A percentile compares a stretch with the other conserved stretches of the same genome.
These are phyloP conservation scores for Telmatherina bonti DNA, from an alignment of 2,797 vertebrate genomes.

Conservation along the genomic window DNA sequence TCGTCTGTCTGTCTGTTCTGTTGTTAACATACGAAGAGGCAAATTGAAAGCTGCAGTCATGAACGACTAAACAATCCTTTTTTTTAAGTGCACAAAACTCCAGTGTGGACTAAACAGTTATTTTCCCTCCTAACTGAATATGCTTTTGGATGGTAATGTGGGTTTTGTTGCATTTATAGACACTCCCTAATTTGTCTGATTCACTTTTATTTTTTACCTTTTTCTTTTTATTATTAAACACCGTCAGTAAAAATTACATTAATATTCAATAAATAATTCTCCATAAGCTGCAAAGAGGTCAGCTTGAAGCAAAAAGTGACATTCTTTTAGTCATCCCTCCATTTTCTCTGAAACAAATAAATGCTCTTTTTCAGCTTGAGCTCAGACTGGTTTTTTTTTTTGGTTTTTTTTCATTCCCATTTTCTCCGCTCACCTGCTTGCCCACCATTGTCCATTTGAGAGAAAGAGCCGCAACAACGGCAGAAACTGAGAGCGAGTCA, in stretches of 20 bases:
- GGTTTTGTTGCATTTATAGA: constrained; percentile 27
- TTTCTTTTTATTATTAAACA: constrained; percentile 5
- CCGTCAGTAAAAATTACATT: not conserved
- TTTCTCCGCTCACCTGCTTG: constrained; percentile 62
- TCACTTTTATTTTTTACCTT: too few species aligned
- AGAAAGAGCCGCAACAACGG: constrained; percentile 34
- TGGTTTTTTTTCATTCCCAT: constrained; percentile 38
- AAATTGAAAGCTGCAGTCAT: constrained; percentile 45
- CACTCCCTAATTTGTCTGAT: not conserved
- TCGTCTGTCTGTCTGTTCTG: constrained; percentile 35
- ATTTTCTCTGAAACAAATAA: constrained; percentile 27
- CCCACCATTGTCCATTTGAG: constrained; percentile 75
- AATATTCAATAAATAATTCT: constrained; percentile 5
- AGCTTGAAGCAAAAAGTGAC: not conserved
- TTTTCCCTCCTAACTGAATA: constrained; percentile 32
- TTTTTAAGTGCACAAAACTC: constrained; percentile 27
- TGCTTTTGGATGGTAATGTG: constrained; percentile 22
- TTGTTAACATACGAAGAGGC: constrained; percentile 52
- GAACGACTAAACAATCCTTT: constrained; percentile 8
- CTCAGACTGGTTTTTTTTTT: constrained; percentile 46
- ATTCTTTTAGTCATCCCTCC: not conserved
- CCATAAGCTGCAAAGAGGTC: not conserved
- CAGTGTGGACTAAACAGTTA: constrained; percentile 23
- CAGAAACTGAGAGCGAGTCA: constrained; percentile 62
- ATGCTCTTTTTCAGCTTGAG: constrained; percentile 28